phyloP scores from a whole-genome alignment of 2,797 vertebrate genomes.

The Hafferia zeledoni region DNA sequence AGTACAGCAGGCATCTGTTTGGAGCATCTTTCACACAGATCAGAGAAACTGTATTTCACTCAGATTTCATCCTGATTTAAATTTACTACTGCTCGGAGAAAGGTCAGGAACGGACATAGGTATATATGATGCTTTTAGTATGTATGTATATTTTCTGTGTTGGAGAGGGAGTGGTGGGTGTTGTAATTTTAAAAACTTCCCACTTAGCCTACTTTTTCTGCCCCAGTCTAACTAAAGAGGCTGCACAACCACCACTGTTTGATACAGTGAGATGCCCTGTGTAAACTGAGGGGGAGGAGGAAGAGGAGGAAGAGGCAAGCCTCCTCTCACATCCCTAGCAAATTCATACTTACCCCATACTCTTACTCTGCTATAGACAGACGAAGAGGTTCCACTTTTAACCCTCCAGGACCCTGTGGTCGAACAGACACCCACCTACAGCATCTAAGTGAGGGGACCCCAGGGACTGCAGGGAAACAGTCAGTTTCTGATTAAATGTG shows the following conservation, averaged over 20 bases:
- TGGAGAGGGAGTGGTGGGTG: background rate
- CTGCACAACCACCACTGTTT: background rate
- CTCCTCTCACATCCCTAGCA: background rate
- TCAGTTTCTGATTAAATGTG: background rate
- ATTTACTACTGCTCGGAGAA: background rate
- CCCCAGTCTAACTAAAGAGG: background rate
- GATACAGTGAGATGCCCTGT: background rate
- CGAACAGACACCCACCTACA: rapidly evolving
- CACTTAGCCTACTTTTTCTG: background rate
- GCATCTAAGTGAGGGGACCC: background rate
- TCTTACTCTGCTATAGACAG: background rate
- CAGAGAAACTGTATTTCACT: background rate
- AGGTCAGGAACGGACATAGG: background rate
- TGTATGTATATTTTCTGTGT: background rate
- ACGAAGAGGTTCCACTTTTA: rapidly evolving
- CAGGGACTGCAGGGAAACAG: background rate
- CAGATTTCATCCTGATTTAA: background rate
- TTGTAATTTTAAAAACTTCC: background rate
- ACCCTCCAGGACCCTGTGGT: rapidly evolving
- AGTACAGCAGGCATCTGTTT: background rate
- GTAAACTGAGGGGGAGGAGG: rapidly evolving
- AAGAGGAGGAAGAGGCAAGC: background rate
- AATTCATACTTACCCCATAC: background rate
- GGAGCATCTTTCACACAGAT: background rate
- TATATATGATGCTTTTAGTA: background rate